Percentiles rank a stretch among this genome's conserved stretches.
Conservation (phyloP, 2,888 invertebrate genomes). For the Thera obeliscata region DNA sequence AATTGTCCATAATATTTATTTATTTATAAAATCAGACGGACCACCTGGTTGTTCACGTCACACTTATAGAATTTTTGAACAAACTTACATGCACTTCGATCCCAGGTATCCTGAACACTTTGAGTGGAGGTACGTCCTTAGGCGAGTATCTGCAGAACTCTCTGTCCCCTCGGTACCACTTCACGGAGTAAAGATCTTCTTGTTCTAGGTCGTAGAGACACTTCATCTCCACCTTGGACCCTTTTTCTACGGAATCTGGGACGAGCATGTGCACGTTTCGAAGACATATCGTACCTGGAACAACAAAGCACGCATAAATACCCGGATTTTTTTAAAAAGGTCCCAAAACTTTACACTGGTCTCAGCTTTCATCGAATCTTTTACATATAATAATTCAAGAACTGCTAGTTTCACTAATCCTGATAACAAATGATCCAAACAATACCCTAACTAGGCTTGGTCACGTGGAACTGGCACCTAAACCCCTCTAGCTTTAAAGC, state of each 20-base stretch:
- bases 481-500: no score
- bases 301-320: slow-evolving; percentile 23
- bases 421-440: no score
- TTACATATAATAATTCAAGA: no score
- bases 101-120: slow-evolving; percentile 86
- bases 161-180: slow-evolving; percentile 87
- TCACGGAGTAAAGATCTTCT: slow-evolving; percentile 87
- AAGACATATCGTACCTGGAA: slow-evolving; percentile 72
- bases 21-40: no score
- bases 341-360: no score
- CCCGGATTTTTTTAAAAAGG: neutral
- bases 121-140: slow-evolving; percentile 86
- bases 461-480: no score
- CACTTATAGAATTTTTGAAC: neutral
- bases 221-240: slow-evolving; percentile 85
- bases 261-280: slow-evolving; percentile 87
- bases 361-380: no score
- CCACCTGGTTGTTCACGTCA: no score
- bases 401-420: no score
- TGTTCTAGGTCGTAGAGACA: slow-evolving; percentile 87
- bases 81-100: slow-evolving; percentile 85
- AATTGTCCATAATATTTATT: no score
- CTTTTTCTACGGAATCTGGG: slow-evolving; percentile 87
- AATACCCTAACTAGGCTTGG: no score
- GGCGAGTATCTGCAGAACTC: slow-evolving; percentile 88